Percentiles rank a stretch among this genome's conserved stretches.
phyloP scores from a whole-genome alignment of 2,888 invertebrate species.

The Drosophila aldrichi region DNA sequence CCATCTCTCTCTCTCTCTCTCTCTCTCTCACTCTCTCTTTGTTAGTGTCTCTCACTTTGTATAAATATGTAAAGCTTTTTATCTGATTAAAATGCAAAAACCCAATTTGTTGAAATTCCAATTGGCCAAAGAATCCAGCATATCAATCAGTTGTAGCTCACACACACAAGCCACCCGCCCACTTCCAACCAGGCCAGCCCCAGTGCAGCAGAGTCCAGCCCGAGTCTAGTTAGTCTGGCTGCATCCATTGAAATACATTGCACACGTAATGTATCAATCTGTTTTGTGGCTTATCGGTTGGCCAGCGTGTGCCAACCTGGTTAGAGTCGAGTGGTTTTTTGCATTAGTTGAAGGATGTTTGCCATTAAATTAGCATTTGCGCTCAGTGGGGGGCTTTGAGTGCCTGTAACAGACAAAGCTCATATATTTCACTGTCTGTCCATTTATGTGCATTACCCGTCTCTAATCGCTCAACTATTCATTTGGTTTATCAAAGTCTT shows the following conservation, averaged over 20 bases:
- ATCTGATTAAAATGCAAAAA: constrained; percentile 77
- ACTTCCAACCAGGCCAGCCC: constrained; percentile 6
- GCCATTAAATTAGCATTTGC: constrained; percentile 60
- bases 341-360: constrained; percentile 38
- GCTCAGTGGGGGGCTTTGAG: not conserved
- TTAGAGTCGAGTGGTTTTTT: constrained; percentile 29
- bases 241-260: constrained; percentile 55
- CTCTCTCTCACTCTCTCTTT: not conserved
- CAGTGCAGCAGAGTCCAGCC: constrained; percentile 5
- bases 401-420: not conserved
- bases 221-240: constrained; percentile 18
- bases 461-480: not conserved
- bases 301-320: constrained; percentile 13
- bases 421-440: too few relatives aligned
- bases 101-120: constrained; percentile 69
- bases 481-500: constrained; percentile 4
- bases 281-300: constrained; percentile 65
- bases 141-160: constrained; percentile 61
- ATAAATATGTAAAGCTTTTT: constrained; percentile 67
- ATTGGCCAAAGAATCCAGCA: constrained; percentile 63
- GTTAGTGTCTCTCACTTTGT: not conserved
- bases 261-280: constrained; percentile 78
- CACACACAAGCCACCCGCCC: constrained; percentile 3
- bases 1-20: not conserved
- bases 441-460: not conserved